Base-by-base conservation (phyloP, 2,113 vertebrate species). In the Mesembrinibis cayennensis region DNA sequence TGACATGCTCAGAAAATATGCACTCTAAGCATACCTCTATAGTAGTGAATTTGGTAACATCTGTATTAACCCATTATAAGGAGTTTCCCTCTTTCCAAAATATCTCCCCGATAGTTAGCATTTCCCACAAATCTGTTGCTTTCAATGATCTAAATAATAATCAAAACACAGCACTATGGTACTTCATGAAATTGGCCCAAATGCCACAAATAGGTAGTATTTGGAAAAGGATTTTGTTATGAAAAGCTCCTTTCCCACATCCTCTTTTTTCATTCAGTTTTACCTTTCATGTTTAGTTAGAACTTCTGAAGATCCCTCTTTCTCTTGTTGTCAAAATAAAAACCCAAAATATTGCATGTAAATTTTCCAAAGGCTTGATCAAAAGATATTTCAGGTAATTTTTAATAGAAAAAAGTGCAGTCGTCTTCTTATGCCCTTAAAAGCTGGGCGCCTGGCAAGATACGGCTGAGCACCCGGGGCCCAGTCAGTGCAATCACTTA, bases 271-370 rank as follows among this genome's bases (percentile, higher is more conserved):
- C 23, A 52, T 34, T 67, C 26, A 21, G 7, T 65, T 94, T 81
- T 85, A 40, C 22, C 18, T 89, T 96, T 58, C 22, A 11, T 4
- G 6, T 81, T 80, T 30, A 69, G 11, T 11, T 63, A 70, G 38
- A 67, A 63, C 19, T 71, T 82, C 38, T 50, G 47, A 92, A 66
- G 21, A 47, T 30, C 2, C 4, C 20, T 67, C 10, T 8, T 89
- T 47, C 40, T 66, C 32, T 59, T 2, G 1, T n/a, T 78, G 20
- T 34, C 25, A 25, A 81, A 73, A 74, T 3, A 69, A 56, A 25
- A 9, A 56, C 69, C 0, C 0, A 1, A 72, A 69, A 52, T 44
- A 20, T 9, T n/a, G 16, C 25, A 21, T 2, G 22, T 2, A 50
- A 47, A 21, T 70, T 81, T 92, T 78, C 29, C 40, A 42, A 50